Percentiles rank a stretch among this genome's conserved stretches.
Conservation (phyloP, 2,888 invertebrate species). For the Tridacna gigas region DNA sequence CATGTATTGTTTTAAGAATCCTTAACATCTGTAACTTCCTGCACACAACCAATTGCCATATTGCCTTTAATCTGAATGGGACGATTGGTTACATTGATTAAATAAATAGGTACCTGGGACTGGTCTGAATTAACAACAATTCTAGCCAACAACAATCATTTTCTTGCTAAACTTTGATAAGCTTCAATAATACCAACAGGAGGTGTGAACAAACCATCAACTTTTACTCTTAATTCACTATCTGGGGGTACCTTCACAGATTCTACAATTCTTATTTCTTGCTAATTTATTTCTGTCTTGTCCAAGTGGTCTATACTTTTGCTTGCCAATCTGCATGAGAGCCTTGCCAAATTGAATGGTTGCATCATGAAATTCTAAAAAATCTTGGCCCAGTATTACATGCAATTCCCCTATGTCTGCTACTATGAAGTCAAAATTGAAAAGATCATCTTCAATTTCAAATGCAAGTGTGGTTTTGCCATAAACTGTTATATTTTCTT, state of each 20-base stretch:
- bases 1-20: too few species aligned
- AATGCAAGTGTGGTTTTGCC: constrained; percentile 17
- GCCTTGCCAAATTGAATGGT: constrained; percentile 38
- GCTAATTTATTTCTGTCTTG: constrained; percentile 27
- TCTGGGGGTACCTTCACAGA: constrained; percentile 32
- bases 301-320: constrained; percentile 28
- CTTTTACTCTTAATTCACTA: constrained; percentile 19
- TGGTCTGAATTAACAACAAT: too few species aligned
- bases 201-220: constrained; percentile 5
- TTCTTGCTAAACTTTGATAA: too few species aligned
- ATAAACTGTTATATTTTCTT: constrained; percentile 7
- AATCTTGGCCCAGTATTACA: constrained; percentile 52
- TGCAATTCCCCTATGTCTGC: constrained; percentile 22
- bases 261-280: constrained; percentile 23
- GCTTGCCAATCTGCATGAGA: constrained; percentile 19
- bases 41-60: too few species aligned
- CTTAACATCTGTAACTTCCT: too few species aligned
- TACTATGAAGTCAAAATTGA: constrained; percentile 42
- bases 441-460: constrained; percentile 31
- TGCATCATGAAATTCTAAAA: constrained; percentile 43
- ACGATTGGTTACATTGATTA: too few species aligned
- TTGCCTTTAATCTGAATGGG: too few species aligned
- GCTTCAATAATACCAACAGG: constrained; percentile 25
- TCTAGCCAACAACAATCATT: too few species aligned
- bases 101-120: too few species aligned